Conservation (phyloP, 2,797 vertebrate genomes). For the Trematocara caparti region DNA sequence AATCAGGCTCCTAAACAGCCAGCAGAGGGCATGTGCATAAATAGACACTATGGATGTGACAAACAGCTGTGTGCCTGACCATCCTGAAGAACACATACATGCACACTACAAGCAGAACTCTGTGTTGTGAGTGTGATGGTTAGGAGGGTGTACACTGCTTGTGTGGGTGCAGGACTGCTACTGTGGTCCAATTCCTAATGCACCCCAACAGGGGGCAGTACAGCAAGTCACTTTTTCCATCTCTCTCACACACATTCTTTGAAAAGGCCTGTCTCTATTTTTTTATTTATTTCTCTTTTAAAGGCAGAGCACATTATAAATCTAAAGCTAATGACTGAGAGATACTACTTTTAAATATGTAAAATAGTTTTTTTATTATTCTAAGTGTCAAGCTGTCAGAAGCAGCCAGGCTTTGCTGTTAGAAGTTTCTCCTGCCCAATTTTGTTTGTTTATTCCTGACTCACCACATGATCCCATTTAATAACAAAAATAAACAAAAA, state of each 20-base stretch:
- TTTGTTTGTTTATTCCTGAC: neutral
- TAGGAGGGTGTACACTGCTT: neutral
- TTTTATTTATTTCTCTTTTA: neutral
- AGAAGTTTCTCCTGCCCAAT: neutral
- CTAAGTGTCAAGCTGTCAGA: neutral
- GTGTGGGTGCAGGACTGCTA: neutral
- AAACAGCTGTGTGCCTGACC: conserved; percentile 18
- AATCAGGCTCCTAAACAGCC: conserved; percentile 47
- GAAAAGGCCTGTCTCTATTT: neutral
- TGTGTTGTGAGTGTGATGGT: conserved; percentile 1
- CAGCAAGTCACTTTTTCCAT: neutral
- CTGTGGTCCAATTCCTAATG: neutral
- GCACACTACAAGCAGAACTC: conserved; percentile 11
- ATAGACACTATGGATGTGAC: conserved; percentile 2
- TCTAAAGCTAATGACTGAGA: neutral
- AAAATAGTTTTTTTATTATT: neutral
- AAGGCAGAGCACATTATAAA: neutral
- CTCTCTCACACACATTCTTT: neutral
- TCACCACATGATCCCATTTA: neutral
- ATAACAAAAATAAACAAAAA: neutral
- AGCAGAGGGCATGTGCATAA: neutral
- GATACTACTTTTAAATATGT: neutral
- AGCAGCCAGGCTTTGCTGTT: neutral
- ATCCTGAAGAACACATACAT: neutral
- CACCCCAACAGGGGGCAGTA: neutral